A percentile compares a stretch with the other conserved stretches of the same genome.
Evolutionary conservation across 2,888 invertebrate species (phyloP).

Genomic region (Parnassius mnemosyne): DNA sequence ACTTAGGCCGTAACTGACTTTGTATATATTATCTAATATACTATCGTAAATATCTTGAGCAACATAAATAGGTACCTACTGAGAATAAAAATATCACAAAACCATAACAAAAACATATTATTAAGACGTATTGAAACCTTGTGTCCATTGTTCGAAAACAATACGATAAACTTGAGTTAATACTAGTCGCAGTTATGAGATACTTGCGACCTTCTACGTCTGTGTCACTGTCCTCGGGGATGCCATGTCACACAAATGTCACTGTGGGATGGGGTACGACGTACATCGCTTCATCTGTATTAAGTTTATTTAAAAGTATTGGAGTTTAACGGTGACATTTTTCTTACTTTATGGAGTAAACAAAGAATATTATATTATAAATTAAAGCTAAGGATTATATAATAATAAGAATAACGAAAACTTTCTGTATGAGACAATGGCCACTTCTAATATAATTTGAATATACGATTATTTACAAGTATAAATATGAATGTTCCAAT

Average conservation of each 20-base stretch:
- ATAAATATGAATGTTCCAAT: no score
- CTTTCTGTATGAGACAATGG: no score
- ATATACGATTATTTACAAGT: no score
- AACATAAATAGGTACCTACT: no score
- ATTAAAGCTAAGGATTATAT: neutral
- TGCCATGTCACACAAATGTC: conserved; percentile 19
- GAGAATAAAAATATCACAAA: no score
- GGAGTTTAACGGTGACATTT: conserved; percentile 1
- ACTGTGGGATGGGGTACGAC: conserved; percentile 6
- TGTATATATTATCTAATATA: no score
- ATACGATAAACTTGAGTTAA: neutral
- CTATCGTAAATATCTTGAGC: no score
- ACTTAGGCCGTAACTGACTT: no score
- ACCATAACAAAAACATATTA: no score
- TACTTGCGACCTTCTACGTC: conserved; percentile 9
- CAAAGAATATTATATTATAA: neutral
- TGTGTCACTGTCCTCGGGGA: conserved; percentile 11
- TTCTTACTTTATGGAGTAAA: neutral
- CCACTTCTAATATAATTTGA: no score
- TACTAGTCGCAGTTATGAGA: neutral
- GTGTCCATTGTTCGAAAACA: neutral
- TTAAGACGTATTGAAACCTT: no score
- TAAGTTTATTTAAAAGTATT: conserved; percentile 14
- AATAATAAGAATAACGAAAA: no score
- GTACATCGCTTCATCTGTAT: conserved; percentile 9